Conservation (phyloP, 1,140 invertebrate genomes). For the Proctacanthus coquilletti region DNA sequence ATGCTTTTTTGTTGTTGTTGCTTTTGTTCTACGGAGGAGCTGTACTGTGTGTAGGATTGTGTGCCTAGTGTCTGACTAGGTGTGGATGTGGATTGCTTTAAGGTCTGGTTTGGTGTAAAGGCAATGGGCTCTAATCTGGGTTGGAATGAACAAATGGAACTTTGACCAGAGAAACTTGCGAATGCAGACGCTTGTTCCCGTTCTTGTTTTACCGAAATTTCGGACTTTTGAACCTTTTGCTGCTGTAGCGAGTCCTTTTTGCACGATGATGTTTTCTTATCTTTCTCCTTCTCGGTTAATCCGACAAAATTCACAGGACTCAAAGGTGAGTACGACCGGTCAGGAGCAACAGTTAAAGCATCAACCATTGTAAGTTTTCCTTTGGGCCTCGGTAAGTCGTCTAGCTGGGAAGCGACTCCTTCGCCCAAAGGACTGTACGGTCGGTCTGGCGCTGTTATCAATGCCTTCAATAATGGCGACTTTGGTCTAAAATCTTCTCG, state of each 20-base stretch:
- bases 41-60: too few species aligned
- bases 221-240: conserved; percentile 4
- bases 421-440: conserved; percentile 35
- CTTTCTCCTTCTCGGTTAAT: neutral
- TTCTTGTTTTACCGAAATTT: conserved; percentile 7
- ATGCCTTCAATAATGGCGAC: conserved; percentile 48
- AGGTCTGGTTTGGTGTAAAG: too few species aligned
- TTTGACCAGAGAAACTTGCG: conserved; percentile 6
- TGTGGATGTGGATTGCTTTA: too few species aligned
- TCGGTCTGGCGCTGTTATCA: conserved; percentile 47
- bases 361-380: conserved; percentile 27
- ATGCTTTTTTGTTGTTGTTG: neutral
- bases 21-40: too few species aligned
- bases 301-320: neutral
- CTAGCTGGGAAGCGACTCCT: conserved; percentile 23
- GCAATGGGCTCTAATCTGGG: neutral
- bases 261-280: neutral
- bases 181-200: conserved; percentile 14
- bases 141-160: conserved; percentile 2
- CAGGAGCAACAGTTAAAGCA: conserved; percentile 34
- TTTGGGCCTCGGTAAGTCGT: conserved; percentile 32
- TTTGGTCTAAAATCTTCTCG: conserved; percentile 32
- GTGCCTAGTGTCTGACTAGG: too few species aligned
- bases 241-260: conserved; percentile 8
- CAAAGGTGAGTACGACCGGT: conserved; percentile 23